Percentiles rank a stretch among this genome's conserved stretches.
phyloP scores from a whole-genome alignment of 2,797 vertebrate genomes.

The Apogon hyalosoma region DNA sequence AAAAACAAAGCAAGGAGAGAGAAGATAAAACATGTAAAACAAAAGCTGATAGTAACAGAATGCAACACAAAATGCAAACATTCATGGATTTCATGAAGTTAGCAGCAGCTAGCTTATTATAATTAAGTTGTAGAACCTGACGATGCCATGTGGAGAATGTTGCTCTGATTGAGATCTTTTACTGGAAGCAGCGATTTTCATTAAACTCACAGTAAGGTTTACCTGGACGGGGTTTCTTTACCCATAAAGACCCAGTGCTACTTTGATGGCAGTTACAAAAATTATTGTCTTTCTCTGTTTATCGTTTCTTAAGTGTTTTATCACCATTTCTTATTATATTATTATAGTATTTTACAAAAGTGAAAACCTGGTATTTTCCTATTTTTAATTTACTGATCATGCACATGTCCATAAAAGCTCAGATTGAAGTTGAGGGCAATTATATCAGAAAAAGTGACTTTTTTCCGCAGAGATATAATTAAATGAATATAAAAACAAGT shows the following conservation, averaged over 20 bases:
- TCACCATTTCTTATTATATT: too few relatives aligned
- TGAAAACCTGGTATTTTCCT: too few relatives aligned
- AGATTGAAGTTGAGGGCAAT: too few relatives aligned
- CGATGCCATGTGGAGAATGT: conserved; percentile 23
- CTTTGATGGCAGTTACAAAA: too few relatives aligned
- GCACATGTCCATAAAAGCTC: too few relatives aligned
- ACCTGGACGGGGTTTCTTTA: conserved; percentile 27
- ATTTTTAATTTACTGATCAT: too few relatives aligned
- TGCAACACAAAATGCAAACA: conserved; percentile 57
- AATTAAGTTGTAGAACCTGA: conserved; percentile 30
- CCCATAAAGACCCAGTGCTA: neutral
- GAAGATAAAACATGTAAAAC: conserved; percentile 50
- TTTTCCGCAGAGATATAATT: too few relatives aligned
- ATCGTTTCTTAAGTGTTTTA: too few relatives aligned
- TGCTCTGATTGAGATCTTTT: conserved; percentile 50
- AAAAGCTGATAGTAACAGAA: conserved; percentile 55
- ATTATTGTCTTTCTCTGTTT: neutral
- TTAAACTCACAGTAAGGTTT: conserved; percentile 21
- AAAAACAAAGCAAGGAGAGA: conserved; percentile 15
- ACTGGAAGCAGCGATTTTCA: conserved; percentile 43
- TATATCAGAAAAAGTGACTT: too few relatives aligned
- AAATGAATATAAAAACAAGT: too few relatives aligned
- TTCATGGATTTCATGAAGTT: conserved; percentile 59
- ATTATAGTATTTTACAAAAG: too few relatives aligned
- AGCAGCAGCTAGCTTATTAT: conserved; percentile 59